Evolutionary conservation across 2,888 invertebrate species (phyloP).

Genomic region (Stramonita haemastoma): DNA sequence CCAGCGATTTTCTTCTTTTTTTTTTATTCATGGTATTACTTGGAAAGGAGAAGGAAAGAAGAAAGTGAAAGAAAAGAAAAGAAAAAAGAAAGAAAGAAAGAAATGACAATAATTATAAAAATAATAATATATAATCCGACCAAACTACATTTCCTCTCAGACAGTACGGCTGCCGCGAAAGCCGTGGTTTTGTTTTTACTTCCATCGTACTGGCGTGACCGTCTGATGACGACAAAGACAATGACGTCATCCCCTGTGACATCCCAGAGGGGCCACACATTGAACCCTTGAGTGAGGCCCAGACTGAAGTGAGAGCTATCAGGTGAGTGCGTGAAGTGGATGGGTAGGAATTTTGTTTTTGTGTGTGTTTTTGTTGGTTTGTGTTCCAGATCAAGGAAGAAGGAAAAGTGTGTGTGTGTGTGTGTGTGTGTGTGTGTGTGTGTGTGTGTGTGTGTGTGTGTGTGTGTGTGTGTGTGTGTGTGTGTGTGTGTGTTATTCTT

Average conservation of each 20-base stretch:
- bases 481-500: not conserved
- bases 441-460: not conserved
- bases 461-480: not conserved
- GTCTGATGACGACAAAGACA: not conserved
- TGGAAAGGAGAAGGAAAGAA: too few species aligned
- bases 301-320: slow-evolving; percentile 7
- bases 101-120: not conserved
- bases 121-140: too few species aligned
- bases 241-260: slow-evolving; percentile 30
- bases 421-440: not conserved
- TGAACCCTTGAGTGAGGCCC: not conserved
- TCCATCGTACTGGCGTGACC: slow-evolving; percentile 34
- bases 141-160: not conserved
- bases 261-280: slow-evolving; percentile 33
- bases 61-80: too few species aligned
- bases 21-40: too few species aligned
- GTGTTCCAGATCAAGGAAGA: not conserved
- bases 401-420: not conserved
- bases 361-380: too few species aligned
- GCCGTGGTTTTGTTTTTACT: slow-evolving; percentile 35
- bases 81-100: too few species aligned
- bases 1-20: not conserved
- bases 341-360: not conserved
- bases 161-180: not conserved
- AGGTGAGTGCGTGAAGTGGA: slow-evolving; percentile 10